Conservation (phyloP, 2,888 invertebrate species). For the Andricus curvator region DNA sequence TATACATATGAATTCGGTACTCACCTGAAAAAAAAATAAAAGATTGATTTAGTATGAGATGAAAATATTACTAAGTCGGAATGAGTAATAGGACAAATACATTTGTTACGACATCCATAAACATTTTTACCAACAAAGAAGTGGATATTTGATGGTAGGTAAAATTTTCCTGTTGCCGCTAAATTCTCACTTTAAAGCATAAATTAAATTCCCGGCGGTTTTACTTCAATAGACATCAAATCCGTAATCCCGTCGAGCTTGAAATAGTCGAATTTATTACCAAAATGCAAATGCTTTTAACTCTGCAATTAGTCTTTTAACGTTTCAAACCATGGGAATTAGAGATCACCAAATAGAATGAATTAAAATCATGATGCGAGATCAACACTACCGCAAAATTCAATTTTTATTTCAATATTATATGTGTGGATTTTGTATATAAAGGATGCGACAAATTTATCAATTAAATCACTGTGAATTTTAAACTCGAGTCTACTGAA, state of each 20-base stretch:
- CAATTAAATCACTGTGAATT: no score
- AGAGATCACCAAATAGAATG: constrained; percentile 2
- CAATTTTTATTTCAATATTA: background rate
- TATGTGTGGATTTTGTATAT: background rate
- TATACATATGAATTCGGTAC: constrained; percentile 47
- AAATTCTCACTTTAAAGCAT: constrained; percentile 29
- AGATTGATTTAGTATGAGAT: constrained; percentile 17
- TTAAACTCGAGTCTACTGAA: no score
- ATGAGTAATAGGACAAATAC: background rate
- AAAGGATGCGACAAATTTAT: no score
- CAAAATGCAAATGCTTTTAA: constrained; percentile 31
- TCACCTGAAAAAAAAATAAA: constrained; percentile 61
- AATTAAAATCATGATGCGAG: background rate
- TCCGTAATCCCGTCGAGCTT: background rate
- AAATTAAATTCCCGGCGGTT: constrained; percentile 45
- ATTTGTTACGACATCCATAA: background rate
- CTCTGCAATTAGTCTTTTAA: constrained; percentile 26
- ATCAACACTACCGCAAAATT: background rate
- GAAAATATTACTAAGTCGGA: background rate
- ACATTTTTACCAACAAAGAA: constrained; percentile 4
- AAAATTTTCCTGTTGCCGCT: constrained; percentile 18
- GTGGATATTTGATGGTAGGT: constrained; percentile 15
- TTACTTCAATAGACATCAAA: constrained; percentile 35
- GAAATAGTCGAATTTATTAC: constrained; percentile 36
- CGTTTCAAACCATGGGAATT: background rate